Percentiles rank a stretch among this genome's conserved stretches.
Evolutionary conservation across 2,888 invertebrate genomes (phyloP).

Genomic region (Ashinkailepas kermadecensis): DNA sequence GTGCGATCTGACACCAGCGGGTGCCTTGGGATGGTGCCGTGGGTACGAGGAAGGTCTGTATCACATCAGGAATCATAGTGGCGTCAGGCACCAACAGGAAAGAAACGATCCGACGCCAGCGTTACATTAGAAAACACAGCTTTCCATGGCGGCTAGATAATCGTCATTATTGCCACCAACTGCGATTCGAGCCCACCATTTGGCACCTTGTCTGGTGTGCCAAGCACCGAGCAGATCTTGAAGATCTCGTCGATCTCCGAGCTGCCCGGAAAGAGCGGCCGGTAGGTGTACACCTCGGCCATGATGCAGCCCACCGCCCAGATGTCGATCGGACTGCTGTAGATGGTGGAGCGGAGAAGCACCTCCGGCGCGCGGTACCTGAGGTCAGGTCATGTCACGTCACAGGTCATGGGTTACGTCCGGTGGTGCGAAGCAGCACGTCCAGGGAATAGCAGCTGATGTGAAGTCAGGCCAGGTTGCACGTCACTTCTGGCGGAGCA

Average conservation of each 20-base stretch:
- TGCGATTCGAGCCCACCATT: background rate
- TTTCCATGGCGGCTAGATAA: no score
- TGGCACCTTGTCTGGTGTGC: constrained; percentile 75
- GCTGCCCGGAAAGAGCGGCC: constrained; percentile 91
- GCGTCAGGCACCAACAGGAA: no score
- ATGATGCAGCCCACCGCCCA: constrained; percentile 98
- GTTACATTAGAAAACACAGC: no score
- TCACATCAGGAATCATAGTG: no score
- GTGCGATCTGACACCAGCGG: no score
- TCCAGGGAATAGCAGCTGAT: constrained; percentile 59
- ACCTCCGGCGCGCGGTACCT: constrained; percentile 93
- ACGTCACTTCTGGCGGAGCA: background rate
- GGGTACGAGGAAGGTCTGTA: no score
- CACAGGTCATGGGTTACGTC: background rate
- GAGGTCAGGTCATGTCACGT: constrained; percentile 27
- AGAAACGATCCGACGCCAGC: no score
- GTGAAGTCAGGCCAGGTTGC: background rate
- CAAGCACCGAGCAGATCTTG: constrained; percentile 85
- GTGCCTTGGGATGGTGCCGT: no score
- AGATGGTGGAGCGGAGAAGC: constrained; percentile 85
- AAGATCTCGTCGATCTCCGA: constrained; percentile 96
- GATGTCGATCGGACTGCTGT: constrained; percentile 93
- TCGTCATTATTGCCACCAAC: no score
- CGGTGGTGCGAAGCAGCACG: no score
- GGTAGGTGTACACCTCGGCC: constrained; percentile 90